Conservation (phyloP, 1,140 invertebrate species). For the Bombus picipes region DNA sequence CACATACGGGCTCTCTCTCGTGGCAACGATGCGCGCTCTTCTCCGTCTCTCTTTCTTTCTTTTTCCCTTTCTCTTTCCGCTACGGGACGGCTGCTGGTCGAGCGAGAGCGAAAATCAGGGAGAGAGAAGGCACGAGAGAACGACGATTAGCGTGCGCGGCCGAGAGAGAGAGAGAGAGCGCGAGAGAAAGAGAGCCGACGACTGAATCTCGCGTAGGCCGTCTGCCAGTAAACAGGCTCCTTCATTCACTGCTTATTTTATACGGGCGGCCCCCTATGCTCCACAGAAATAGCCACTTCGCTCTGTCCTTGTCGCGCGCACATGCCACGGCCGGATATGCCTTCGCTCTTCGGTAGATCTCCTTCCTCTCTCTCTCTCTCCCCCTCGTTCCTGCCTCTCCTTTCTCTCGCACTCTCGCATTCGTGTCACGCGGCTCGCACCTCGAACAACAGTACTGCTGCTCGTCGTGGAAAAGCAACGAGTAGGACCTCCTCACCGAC, state of each 20-base stretch:
- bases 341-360: slow-evolving; percentile 27
- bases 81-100: slow-evolving; percentile 18
- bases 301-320: slow-evolving; percentile 63
- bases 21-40: slow-evolving; percentile 44
- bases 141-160: neutral
- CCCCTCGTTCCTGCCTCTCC: slow-evolving; percentile 57
- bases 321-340: slow-evolving; percentile 56
- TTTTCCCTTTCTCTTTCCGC: slow-evolving; percentile 18
- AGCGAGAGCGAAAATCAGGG: slow-evolving; percentile 52
- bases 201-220: slow-evolving; percentile 77
- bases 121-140: slow-evolving; percentile 5
- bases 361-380: slow-evolving; percentile 45
- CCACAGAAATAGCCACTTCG: slow-evolving; percentile 78
- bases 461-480: slow-evolving; percentile 60
- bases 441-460: slow-evolving; percentile 62
- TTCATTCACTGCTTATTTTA: slow-evolving; percentile 81
- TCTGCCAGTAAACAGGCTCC: slow-evolving; percentile 79
- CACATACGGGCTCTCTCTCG: slow-evolving; percentile 52
- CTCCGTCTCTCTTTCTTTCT: slow-evolving; percentile 5
- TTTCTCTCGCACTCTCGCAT: slow-evolving; percentile 74
- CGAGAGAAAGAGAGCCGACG: slow-evolving; percentile 59
- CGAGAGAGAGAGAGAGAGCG: slow-evolving; percentile 32
- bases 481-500: slow-evolving; percentile 49
- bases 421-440: slow-evolving; percentile 73
- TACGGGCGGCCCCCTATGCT: slow-evolving; percentile 72